Evolutionary conservation across 2,113 vertebrate genomes (phyloP).

Genomic region (Rhagologus leucostigma): DNA sequence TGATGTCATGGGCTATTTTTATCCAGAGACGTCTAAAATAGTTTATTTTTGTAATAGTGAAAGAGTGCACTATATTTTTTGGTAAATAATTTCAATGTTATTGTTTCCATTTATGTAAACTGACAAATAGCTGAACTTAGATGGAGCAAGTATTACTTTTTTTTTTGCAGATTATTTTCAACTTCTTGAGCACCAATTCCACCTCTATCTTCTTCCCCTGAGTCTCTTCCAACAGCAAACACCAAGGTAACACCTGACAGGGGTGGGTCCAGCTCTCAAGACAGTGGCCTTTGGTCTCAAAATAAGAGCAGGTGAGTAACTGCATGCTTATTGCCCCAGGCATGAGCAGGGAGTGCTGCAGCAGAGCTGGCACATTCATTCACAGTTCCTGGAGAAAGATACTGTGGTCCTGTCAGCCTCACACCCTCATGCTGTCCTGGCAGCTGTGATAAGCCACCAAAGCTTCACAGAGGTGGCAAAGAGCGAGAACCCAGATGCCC

Average conservation of each 20-base stretch:
- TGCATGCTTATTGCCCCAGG: accelerated
- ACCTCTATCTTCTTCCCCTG: neutral
- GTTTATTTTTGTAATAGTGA: neutral
- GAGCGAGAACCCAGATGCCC: neutral
- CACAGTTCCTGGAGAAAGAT: neutral
- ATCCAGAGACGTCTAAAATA: neutral
- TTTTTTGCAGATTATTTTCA: neutral
- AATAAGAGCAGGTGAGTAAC: neutral
- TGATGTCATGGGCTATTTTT: constrained; percentile 36
- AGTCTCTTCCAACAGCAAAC: neutral
- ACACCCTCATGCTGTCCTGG: neutral
- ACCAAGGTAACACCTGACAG: neutral
- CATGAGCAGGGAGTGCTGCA: neutral
- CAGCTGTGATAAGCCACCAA: neutral
- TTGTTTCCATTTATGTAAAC: neutral
- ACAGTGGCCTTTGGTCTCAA: neutral
- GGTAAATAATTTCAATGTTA: neutral
- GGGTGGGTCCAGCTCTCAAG: neutral
- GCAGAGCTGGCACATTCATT: neutral
- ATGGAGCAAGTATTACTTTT: neutral
- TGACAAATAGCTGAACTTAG: neutral
- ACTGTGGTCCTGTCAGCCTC: neutral
- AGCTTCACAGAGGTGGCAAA: neutral
- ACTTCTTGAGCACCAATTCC: neutral
- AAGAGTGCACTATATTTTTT: neutral